A percentile compares a stretch with the other conserved stretches of the same genome.
Evolutionary conservation across 2,797 vertebrate genomes (phyloP).

Genomic region (Gambelia wislizenii): DNA sequence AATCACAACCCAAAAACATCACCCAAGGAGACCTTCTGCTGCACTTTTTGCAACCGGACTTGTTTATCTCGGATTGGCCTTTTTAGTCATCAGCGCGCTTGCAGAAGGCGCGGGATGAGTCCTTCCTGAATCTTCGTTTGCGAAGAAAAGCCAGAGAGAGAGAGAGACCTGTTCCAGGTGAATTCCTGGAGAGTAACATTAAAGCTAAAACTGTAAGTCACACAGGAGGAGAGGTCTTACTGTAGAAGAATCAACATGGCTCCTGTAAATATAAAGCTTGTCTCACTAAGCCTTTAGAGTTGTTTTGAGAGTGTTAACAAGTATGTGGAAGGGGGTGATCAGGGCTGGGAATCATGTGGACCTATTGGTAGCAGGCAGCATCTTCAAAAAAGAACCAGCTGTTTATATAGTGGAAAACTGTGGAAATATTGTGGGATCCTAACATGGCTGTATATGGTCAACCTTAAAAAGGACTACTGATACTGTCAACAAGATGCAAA

Average conservation of each 20-base stretch:
- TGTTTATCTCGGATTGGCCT: too few species aligned
- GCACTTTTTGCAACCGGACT: too few species aligned
- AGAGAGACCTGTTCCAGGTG: too few species aligned
- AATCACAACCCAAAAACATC: too few species aligned
- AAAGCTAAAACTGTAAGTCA: not conserved
- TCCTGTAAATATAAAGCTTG: not conserved
- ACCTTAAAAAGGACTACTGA: constrained; percentile 15
- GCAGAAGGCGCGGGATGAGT: too few species aligned
- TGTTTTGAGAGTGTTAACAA: not conserved
- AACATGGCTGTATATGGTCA: not conserved
- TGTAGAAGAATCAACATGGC: not conserved
- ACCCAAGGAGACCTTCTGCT: too few species aligned
- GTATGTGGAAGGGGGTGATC: not conserved
- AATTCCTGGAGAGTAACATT: not conserved
- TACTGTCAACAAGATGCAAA: constrained; percentile 14
- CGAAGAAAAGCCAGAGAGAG: too few species aligned
- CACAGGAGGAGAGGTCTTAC: not conserved
- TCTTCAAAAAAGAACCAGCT: not conserved
- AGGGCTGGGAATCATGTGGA: too few species aligned
- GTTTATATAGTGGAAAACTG: not conserved
- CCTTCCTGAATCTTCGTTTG: too few species aligned
- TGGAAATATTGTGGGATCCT: not conserved
- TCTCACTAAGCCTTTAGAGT: not conserved
- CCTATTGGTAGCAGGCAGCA: not conserved
- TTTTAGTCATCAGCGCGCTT: too few species aligned